These are phyloP conservation scores for Ifrita kowaldi DNA, from an alignment of 2,113 vertebrate genomes.

Conservation along the genomic window DNA sequence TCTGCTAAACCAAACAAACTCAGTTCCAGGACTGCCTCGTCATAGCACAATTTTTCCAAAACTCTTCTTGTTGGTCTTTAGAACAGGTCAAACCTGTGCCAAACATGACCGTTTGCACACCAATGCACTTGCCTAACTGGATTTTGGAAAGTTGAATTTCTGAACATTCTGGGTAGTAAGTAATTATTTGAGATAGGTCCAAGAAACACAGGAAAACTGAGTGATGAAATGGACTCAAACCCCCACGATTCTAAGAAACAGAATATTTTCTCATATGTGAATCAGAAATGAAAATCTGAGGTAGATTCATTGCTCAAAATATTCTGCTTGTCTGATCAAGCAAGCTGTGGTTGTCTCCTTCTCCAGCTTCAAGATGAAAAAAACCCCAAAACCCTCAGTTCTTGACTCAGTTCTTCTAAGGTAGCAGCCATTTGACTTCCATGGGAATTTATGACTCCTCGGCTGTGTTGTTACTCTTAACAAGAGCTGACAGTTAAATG, in stretches of 20 bases:
- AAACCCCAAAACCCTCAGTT: neutral
- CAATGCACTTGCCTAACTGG: neutral
- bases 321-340: neutral
- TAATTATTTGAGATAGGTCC: neutral
- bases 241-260: neutral
- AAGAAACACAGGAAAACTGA: neutral
- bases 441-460: conserved; percentile 42
- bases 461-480: conserved; percentile 11
- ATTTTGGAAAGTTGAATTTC: neutral
- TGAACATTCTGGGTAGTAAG: neutral
- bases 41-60: neutral
- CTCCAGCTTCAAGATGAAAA: neutral
- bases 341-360: neutral
- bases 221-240: neutral
- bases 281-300: neutral
- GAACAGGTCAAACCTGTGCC: neutral
- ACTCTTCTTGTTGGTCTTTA: neutral
- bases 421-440: conserved; percentile 32
- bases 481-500: conserved; percentile 54
- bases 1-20: neutral
- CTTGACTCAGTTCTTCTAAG: neutral
- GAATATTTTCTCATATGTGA: neutral
- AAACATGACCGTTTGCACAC: neutral
- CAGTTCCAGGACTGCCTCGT: neutral
- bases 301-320: neutral